Evolutionary conservation across 2,797 vertebrate genomes (phyloP).

Genomic region (Ctenosaura bakeri): DNA sequence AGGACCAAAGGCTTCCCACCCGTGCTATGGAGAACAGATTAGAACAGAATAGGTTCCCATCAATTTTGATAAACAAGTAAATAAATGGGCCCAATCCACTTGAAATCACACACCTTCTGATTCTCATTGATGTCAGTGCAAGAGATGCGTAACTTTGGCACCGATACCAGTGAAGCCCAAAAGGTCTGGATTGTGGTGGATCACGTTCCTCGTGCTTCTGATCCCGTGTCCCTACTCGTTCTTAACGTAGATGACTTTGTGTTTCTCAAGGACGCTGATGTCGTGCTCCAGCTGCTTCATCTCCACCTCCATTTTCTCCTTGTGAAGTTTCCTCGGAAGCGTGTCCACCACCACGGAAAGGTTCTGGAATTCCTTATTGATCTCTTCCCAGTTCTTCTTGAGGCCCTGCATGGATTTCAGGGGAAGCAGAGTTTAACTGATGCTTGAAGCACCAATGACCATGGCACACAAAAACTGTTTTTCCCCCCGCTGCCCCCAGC

Average conservation of each 20-base stretch:
- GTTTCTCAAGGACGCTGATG: not conserved
- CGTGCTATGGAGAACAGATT: not conserved
- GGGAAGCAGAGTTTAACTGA: no score
- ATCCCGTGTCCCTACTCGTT: rapidly evolving
- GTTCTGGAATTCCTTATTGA: constrained; percentile 9
- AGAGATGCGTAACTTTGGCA: not conserved
- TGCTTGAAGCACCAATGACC: no score
- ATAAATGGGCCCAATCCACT: not conserved
- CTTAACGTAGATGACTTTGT: not conserved
- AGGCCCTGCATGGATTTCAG: not conserved
- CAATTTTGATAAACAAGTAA: not conserved
- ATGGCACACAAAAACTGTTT: no score
- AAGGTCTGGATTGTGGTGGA: not conserved
- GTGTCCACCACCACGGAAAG: constrained; percentile 1
- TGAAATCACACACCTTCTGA: no score
- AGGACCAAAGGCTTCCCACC: not conserved
- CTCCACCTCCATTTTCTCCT: constrained; percentile 31
- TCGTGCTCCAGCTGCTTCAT: constrained; percentile 28
- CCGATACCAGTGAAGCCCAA: not conserved
- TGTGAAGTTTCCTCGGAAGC: not conserved
- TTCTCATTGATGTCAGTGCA: not conserved
- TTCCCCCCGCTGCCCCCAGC: no score
- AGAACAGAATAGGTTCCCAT: no score
- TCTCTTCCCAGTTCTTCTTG: constrained; percentile 28
- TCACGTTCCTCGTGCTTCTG: not conserved